A percentile compares a stretch with the other conserved stretches of the same genome.
Evolutionary conservation across 2,888 invertebrate genomes (phyloP).

Genomic region (Mamestra brassicae): DNA sequence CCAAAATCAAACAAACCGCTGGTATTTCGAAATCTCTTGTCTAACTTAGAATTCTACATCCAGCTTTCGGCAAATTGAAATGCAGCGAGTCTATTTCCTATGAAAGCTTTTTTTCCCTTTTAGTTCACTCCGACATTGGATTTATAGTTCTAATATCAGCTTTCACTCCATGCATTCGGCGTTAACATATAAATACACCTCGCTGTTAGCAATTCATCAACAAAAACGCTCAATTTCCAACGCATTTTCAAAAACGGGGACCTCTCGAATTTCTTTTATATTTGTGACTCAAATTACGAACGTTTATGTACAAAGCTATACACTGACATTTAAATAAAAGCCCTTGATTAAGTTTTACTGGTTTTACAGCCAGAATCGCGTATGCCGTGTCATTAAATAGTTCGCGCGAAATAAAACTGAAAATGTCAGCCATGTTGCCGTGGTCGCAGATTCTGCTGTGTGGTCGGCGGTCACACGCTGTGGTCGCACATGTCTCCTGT

Average conservation of each 20-base stretch:
- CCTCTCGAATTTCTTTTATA: background rate
- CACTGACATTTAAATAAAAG: constrained; percentile 16
- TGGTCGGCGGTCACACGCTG: constrained; percentile 31
- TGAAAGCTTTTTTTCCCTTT: background rate
- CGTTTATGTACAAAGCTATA: background rate
- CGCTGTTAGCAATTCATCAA: background rate
- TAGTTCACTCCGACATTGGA: background rate
- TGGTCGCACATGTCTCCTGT: constrained; percentile 39
- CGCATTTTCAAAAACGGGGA: background rate
- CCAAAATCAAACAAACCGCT: too few relatives aligned
- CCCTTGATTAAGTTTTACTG: constrained; percentile 7
- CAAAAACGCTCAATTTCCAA: background rate
- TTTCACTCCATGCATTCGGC: background rate
- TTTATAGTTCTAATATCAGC: constrained; percentile 3
- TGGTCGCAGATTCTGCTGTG: constrained; percentile 44
- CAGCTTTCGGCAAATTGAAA: background rate
- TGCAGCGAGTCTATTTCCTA: background rate
- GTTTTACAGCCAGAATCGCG: constrained; percentile 3
- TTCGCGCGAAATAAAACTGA: constrained; percentile 45
- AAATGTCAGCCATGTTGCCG: constrained; percentile 31
- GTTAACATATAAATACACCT: background rate
- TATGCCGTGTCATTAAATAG: constrained; percentile 23
- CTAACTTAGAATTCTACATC: background rate
- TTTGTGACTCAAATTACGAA: background rate
- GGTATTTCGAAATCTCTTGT: too few relatives aligned